Evolutionary conservation across 2,113 vertebrate genomes (phyloP).

Genomic region (Hoplias malabaricus): DNA sequence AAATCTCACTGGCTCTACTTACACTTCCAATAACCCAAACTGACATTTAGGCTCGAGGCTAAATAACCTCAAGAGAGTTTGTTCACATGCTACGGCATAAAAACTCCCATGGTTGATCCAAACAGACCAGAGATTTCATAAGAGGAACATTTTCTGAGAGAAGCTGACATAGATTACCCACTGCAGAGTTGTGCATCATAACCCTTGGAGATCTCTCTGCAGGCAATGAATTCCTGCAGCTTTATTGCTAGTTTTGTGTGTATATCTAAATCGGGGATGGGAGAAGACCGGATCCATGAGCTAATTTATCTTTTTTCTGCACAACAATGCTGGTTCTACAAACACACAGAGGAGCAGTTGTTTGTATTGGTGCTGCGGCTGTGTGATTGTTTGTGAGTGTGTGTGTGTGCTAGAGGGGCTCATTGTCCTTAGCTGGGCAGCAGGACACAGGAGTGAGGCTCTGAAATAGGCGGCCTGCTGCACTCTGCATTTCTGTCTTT

Average conservation of each 20-base stretch:
- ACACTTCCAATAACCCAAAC: background rate
- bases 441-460: conserved; percentile 5
- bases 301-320: conserved; percentile 6
- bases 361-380: conserved; percentile 22
- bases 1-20: background rate
- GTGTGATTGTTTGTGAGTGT: conserved; percentile 3
- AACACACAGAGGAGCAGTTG: conserved; percentile 45
- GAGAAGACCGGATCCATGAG: background rate
- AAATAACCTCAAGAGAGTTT: conserved; percentile 22
- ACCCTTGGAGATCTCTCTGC: background rate
- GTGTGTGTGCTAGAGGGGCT: conserved; percentile 25
- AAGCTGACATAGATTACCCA: background rate
- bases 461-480: conserved; percentile 28
- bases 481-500: conserved; percentile 41
- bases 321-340: conserved; percentile 42
- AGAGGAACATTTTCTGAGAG: background rate
- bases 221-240: background rate
- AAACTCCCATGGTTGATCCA: background rate
- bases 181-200: background rate
- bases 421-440: conserved; percentile 30
- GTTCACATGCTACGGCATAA: background rate
- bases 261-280: background rate
- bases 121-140: background rate
- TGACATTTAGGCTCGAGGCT: conserved; percentile 16
- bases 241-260: background rate